A percentile compares a stretch with the other conserved stretches of the same genome.
Evolutionary conservation across 2,888 invertebrate genomes (phyloP).

Genomic region (Mantis religiosa): DNA sequence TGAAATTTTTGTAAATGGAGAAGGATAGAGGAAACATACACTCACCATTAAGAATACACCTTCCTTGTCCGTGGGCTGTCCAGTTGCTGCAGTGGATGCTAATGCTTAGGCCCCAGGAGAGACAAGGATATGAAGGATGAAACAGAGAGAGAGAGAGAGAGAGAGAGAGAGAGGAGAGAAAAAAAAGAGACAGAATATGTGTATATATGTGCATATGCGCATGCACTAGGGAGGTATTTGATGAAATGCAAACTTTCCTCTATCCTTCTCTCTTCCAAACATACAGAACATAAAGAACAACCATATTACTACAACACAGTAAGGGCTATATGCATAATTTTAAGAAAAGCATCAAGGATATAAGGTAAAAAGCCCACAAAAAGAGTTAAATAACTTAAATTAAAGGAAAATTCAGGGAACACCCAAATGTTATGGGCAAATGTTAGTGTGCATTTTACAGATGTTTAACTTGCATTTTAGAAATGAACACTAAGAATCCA

Average conservation of each 20-base stretch:
- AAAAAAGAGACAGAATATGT: not conserved
- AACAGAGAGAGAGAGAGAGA: not conserved
- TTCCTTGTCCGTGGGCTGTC: not conserved
- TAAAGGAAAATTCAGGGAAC: too few species aligned
- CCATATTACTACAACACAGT: not conserved
- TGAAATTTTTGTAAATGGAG: not conserved
- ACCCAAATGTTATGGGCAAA: too few species aligned
- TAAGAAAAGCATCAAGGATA: not conserved
- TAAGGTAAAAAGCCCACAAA: not conserved
- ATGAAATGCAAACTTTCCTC: constrained; percentile 9
- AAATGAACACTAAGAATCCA: too few species aligned
- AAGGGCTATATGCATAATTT: not conserved
- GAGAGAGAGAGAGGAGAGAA: not conserved
- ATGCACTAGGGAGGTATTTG: too few species aligned
- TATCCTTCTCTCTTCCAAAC: constrained; percentile 9
- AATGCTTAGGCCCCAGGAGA: not conserved
- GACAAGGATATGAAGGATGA: not conserved
- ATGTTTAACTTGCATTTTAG: too few species aligned
- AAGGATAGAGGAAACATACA: constrained; percentile 13
- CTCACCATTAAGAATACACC: constrained; percentile 3
- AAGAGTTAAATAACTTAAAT: not conserved
- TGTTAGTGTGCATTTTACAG: too few species aligned
- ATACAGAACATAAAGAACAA: not conserved
- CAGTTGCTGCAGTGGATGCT: not conserved
- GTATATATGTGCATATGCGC: too few species aligned